phyloP scores from a whole-genome alignment of 1,140 invertebrate species.

The Eumeta japonica region DNA sequence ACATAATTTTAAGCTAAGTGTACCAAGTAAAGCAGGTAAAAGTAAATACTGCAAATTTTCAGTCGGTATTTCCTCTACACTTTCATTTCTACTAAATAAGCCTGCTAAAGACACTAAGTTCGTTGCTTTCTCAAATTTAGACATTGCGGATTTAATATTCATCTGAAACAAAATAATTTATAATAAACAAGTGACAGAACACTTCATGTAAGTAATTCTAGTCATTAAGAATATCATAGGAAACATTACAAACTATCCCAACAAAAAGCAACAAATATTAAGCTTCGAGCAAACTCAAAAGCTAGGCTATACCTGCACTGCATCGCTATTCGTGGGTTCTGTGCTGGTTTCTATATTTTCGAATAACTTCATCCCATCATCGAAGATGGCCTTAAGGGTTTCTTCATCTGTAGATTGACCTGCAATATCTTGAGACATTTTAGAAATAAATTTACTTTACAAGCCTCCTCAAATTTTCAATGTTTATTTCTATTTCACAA shows the following conservation, averaged over 20 bases:
- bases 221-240: not conserved
- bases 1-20: conserved; percentile 69
- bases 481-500: too few species aligned
- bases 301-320: conserved; percentile 32
- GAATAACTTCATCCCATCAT: conserved; percentile 41
- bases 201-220: not conserved
- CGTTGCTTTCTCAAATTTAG: conserved; percentile 75
- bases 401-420: conserved; percentile 31
- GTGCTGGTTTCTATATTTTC: conserved; percentile 38
- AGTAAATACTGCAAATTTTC: conserved; percentile 82
- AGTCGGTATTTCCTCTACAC: conserved; percentile 81
- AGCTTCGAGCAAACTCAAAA: not conserved
- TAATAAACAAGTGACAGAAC: too few species aligned
- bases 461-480: too few species aligned
- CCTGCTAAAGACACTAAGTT: conserved; percentile 72
- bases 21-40: conserved; percentile 79
- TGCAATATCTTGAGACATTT: conserved; percentile 23
- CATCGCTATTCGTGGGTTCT: conserved; percentile 42
- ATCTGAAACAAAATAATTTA: conserved; percentile 50
- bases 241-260: not conserved
- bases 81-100: conserved; percentile 88
- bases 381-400: conserved; percentile 37
- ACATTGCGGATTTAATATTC: conserved; percentile 68
- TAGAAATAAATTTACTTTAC: conserved; percentile 3
- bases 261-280: not conserved